Conservation (phyloP, 2,113 vertebrate genomes). For the Microcebus lehilahytsara region DNA sequence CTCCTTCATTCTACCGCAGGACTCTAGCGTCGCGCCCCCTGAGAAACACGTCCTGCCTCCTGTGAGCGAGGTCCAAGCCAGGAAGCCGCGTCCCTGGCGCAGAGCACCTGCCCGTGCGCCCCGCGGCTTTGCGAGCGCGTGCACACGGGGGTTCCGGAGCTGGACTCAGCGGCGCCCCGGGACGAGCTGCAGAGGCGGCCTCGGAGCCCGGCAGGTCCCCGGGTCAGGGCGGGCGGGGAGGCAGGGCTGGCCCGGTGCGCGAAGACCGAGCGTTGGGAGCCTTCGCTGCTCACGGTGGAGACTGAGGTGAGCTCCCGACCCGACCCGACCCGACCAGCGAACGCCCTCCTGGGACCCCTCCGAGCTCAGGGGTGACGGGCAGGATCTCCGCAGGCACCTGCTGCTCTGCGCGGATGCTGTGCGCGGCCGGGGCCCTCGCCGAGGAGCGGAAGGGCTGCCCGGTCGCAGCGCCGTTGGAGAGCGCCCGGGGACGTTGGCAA, state of each 20-base stretch:
- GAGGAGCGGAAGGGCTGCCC: neutral
- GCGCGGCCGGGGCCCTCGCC: neutral
- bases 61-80: neutral
- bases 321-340: neutral
- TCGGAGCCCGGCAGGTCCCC: too few species aligned
- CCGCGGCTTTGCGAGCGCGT: fast-evolving
- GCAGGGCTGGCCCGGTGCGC: neutral
- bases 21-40: neutral
- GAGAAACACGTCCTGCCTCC: neutral
- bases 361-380: too few species aligned
- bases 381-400: too few species aligned
- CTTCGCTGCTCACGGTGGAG: too few species aligned
- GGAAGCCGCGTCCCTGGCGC: neutral
- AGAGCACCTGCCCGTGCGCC: neutral
- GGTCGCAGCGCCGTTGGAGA: too few species aligned
- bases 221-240: neutral
- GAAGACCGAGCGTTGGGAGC: neutral
- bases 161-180: too few species aligned
- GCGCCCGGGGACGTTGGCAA: neutral
- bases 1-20: neutral
- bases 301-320: neutral
- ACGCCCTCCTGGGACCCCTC: neutral
- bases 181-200: too few species aligned
- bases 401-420: neutral
- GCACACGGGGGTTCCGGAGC: fast-evolving